Evolutionary conservation across 2,888 invertebrate species (phyloP), one percentile per base, ranked within the genome.

Genomic region (Lamellibrachia satsuma): DNA sequence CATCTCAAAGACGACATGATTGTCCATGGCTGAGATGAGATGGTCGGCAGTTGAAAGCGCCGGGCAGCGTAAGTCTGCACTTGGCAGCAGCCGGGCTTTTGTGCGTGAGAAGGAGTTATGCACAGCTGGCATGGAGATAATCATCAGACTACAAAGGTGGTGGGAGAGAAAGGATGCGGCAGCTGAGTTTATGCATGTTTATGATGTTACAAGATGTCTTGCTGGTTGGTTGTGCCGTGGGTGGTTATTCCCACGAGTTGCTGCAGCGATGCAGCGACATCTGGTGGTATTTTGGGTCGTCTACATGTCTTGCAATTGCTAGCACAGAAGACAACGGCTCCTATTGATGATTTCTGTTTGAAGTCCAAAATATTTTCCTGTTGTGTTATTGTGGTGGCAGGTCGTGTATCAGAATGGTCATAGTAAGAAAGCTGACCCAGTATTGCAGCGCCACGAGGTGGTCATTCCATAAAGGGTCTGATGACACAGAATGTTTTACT

Each of bases 41-140:
- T 15, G 75, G 15, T 2, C 22, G 22, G 15, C 22, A n/a, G 75
- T 75, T 75, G 75, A 75, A 75, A 75, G 75, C 75, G 22, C n/a
- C n/a, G 0, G 75, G 22, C 75, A 75, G 22, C 75, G n/a, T 75
- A 75, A 75, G 75, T 75, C 75, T 75, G 75, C 75, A 75, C 75
- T 75, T 75, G 75, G 75, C 75, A 75, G 75, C 75, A 75, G 75
- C 75, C 15, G 75, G 75, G 75, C 75, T 75, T 75, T 75, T 75
- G 75, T 75, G 75, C n/a, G 15, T 15, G 75, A 75, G 75, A 75
- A 15, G 22, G 22, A 22, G 75, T 2, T 75, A 22, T n/a, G 22
- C 75, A 75, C 75, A 75, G 75, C 75, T 75, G 75, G 75, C n/a
- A n/a, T 6, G 75, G 2, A 22, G 75, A 75, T 75, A 75, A 75